A percentile compares a stretch with the other conserved stretches of the same genome.
Evolutionary conservation across 1,140 invertebrate species (phyloP).

Genomic region (Drosophila setifemur): DNA sequence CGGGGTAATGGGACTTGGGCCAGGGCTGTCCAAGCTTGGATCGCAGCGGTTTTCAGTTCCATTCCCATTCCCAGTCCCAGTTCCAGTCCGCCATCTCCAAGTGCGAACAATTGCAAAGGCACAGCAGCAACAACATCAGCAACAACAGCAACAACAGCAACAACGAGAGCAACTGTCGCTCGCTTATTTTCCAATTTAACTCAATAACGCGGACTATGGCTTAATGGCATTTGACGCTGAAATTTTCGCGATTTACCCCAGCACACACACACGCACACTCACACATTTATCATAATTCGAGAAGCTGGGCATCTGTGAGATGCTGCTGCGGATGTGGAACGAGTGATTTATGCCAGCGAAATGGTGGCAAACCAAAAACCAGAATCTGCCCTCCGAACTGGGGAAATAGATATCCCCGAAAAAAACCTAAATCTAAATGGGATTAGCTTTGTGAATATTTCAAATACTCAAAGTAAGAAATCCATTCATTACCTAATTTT

Average conservation of each 20-base stretch:
- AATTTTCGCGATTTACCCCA: constrained; percentile 74
- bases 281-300: constrained; percentile 58
- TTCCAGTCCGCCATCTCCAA: constrained; percentile 35
- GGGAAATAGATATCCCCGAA: too few relatives aligned
- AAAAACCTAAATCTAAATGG: background rate
- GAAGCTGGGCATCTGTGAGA: constrained; percentile 39
- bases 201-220: constrained; percentile 74
- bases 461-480: background rate
- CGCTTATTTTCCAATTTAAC: constrained; percentile 81
- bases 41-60: background rate
- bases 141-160: constrained; percentile 37
- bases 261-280: background rate
- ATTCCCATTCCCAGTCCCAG: background rate
- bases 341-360: constrained; percentile 53
- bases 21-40: constrained; percentile 14
- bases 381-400: too few relatives aligned
- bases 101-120: constrained; percentile 69
- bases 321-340: constrained; percentile 42
- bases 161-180: constrained; percentile 59
- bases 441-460: background rate
- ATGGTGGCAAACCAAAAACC: constrained; percentile 1
- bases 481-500: too few relatives aligned
- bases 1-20: constrained; percentile 16
- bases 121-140: constrained; percentile 22
- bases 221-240: constrained; percentile 78